Base-by-base conservation (phyloP, 2,113 vertebrate species). In the Scopus umbretta region DNA sequence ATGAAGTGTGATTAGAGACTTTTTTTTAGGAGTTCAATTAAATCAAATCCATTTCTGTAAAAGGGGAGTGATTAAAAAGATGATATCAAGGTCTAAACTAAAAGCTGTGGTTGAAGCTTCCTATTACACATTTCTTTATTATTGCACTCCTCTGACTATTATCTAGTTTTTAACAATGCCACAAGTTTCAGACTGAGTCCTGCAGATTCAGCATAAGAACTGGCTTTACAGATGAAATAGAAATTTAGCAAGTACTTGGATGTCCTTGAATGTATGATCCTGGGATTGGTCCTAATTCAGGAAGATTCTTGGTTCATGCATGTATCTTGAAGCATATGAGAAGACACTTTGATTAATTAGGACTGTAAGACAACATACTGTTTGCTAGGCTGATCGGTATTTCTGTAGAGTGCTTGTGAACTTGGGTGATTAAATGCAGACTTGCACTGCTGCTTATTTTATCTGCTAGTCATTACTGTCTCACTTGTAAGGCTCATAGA, bases 1-100 rank as follows among this genome's bases (percentile, higher is more conserved):
- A 98, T 97, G 95, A 98, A 93, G 88, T 95, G 76, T 97, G 97
- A 98, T 98, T 98, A 97, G 88, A 94, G 94, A 80, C 76, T 80
- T 92, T 88, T 95, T 96, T 97, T 97, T 93, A 80, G 34, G 82
- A 83, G 59, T 98, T 97, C 96, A 98, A 91, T 98, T 98, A 98
- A 97, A 97, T 97, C 95, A 97, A 95, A 96, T 96, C 91, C 81
- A 88, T 97, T 97, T 97, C 80, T 96, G 73, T 97, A 95, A 91
- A 98, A 92, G 85, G 47, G 83, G 76, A 96, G 75, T 97, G 96
- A 98, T 98, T 97, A 98, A 90, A 97, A 84, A 96, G 96, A 97
- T 93, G 94, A 76, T 98, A 97, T 96, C 86, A 86, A 87, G 91
- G 80, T 94, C 71, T 94, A 45, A 92, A 95, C 68, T 96, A 88